Evolutionary conservation across 1,140 invertebrate species (phyloP), one percentile per base, ranked within the genome.

Genomic region (Antheraea pernyi): DNA sequence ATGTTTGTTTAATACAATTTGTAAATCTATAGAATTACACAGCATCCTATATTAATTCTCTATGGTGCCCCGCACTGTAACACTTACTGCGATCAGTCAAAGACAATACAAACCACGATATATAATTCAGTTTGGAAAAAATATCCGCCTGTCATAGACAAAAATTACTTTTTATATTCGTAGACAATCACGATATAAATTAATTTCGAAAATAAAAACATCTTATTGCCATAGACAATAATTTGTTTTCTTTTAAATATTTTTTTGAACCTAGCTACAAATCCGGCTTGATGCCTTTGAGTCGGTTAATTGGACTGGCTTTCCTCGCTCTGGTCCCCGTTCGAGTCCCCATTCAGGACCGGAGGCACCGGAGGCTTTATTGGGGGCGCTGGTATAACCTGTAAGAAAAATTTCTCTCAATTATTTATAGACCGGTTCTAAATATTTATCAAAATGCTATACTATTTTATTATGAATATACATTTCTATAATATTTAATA

Each of bases 331-430:
- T 83, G 72, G 39, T 86, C 87, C 0, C 85, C 83, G 69, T 90
- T 89, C 18, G 83, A 75, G 13, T 91, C 88, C 3, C 89, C 89
- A 73, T 91, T 91, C 61, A 89, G 59, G n/a, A 87, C 72, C 7
- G 83, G 85, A 16, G 84, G 83, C 4, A 77, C 78, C 16, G 81
- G 81, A 19, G 85, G 80, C 73, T 83, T 82, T 65, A 91, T 91
- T 48, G 78, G 87, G 65, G 89, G 89, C 37, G 89, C 89, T 68
- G 89, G 89, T 81, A 91, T 91, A 77, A 91, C 87, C 89, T 91
- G 84, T 30, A 8, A n/a, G 46, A 16, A 53, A 1, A 16, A 11
- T 30, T 30, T 30, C 22, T 30, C 4, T 30, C 22, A 30, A 30
- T 30, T 30, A 30, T 30, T 30, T 30, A 30, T 30, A 30, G 22